Percentiles rank a stretch among this genome's conserved stretches.
Conservation (phyloP, 1,140 invertebrate species). For the Brachionus koreanus region DNA sequence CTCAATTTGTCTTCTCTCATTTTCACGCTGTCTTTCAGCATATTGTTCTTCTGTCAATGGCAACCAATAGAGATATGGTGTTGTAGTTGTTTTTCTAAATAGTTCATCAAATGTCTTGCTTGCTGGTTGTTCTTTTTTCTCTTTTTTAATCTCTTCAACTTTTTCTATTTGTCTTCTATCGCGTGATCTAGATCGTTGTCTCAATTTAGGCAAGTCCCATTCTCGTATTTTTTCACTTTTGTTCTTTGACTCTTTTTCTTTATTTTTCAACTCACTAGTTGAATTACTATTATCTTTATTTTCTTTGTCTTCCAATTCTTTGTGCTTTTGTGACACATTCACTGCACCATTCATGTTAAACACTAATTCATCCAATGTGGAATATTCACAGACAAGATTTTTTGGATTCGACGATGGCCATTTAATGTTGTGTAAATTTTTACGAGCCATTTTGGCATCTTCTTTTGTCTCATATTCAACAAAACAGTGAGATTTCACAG, state of each 20-base stretch:
- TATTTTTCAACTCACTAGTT: slow-evolving; percentile 52
- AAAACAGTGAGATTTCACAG: slow-evolving; percentile 92
- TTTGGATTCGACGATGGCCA: slow-evolving; percentile 95
- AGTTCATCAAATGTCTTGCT: slow-evolving; percentile 89
- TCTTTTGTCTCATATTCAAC: slow-evolving; percentile 72
- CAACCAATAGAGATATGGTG: slow-evolving; percentile 94
- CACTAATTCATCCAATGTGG: slow-evolving; percentile 67
- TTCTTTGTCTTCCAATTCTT: slow-evolving; percentile 46
- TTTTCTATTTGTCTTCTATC: slow-evolving; percentile 40
- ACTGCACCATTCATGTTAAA: neutral
- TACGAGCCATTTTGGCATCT: slow-evolving; percentile 79
- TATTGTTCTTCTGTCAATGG: slow-evolving; percentile 84
- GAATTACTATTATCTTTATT: slow-evolving; percentile 46
- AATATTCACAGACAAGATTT: slow-evolving; percentile 83
- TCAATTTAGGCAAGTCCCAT: slow-evolving; percentile 80
- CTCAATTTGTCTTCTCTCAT: neutral
- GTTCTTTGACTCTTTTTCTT: slow-evolving; percentile 44
- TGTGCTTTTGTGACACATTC: neutral
- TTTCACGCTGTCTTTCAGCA: slow-evolving; percentile 60
- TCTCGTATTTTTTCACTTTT: slow-evolving; percentile 66
- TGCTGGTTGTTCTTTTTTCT: slow-evolving; percentile 71
- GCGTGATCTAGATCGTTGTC: slow-evolving; percentile 18
- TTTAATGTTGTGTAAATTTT: slow-evolving; percentile 82
- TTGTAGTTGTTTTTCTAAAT: slow-evolving; percentile 88
- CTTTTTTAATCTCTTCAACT: slow-evolving; percentile 50